Evolutionary conservation across 2,113 vertebrate species (phyloP).

Genomic region (Entelurus aequoreus): DNA sequence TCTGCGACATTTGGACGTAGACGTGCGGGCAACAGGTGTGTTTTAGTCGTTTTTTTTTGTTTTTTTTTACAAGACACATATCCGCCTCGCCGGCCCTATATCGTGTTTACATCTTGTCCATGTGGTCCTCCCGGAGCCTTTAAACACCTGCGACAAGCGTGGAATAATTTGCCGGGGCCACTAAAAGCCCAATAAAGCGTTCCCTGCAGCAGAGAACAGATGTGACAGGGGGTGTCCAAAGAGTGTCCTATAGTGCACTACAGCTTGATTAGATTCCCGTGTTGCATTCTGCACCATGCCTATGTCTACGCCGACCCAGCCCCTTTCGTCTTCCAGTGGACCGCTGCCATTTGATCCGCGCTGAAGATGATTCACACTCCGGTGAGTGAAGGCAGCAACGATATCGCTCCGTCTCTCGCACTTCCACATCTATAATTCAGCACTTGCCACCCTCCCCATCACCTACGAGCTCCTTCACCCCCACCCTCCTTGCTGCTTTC

Average conservation of each 20-base stretch:
- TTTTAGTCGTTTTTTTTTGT: too few species aligned
- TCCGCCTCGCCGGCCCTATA: constrained; percentile 1
- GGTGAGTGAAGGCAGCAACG: constrained; percentile 45
- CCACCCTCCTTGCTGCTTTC: constrained; percentile 25
- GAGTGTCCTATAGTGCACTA: not conserved
- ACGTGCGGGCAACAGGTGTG: not conserved
- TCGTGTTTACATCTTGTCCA: constrained; percentile 5
- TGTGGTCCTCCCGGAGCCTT: not conserved
- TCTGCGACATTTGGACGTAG: not conserved
- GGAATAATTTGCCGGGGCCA: constrained; percentile 7
- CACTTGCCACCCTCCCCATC: constrained; percentile 32
- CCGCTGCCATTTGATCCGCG: constrained; percentile 59
- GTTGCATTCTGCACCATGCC: constrained; percentile 10
- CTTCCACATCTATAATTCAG: constrained; percentile 62
- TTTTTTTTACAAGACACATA: not conserved
- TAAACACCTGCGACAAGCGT: constrained; percentile 8
- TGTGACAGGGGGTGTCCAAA: not conserved
- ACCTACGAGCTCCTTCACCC: not conserved
- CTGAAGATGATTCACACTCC: constrained; percentile 63
- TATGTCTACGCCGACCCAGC: constrained; percentile 7
- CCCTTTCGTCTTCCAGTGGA: constrained; percentile 48
- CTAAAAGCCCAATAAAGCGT: constrained; percentile 7
- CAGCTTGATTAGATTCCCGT: not conserved
- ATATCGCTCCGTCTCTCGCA: constrained; percentile 41
- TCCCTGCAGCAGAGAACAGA: not conserved